Base-by-base conservation (phyloP, 2,888 invertebrate genomes). In the Patella pellucida region DNA sequence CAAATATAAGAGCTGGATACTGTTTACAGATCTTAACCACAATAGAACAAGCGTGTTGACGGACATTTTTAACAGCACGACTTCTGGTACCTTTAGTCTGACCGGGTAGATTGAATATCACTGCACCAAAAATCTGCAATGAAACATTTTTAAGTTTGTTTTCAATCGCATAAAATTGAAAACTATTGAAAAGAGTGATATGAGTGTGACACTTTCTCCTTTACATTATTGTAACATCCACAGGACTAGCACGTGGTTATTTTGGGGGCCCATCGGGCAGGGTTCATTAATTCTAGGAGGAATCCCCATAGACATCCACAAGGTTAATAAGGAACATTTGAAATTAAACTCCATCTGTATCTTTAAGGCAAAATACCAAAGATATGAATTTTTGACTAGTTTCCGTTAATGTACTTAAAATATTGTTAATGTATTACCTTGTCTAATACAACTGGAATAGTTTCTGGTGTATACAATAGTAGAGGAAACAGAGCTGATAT, bases 21-120 rank as follows among this genome's bases (percentile, higher is more conserved):
- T 96, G 95, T 76, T 95, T 94, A 23, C 96, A 96, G 68, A 97
- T 94, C 91, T 97, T 97, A 15, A 97, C 96, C 92, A 97, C 94
- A 41, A 96, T 92, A 11, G 96, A 95, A 41, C 96, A 96, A 9
- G 97, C 97, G 91, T 97, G 97, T 0, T 96, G 93, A 5, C 97
- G 93, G 12, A 97, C 94, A 88, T 96, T 96, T 91, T 95, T 96
- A 56, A 96, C 95, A 3, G 94, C 94, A 75, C 95, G 93, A 16
- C 94, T 94, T 79, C 95, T 92, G 1, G 94, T 93, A 72, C 93
- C 93, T 85, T 94, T 94, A 14, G 93, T 92, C 84, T 94, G 94
- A 11, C 94, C 94, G 0, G 94, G 93, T 11, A 94, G 93, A 76
- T 94, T 94, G 89, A 95, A 95, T 51, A 96, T 94, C 16, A 97